A percentile compares a stretch with the other conserved stretches of the same genome.
Evolutionary conservation across 1,140 invertebrate genomes (phyloP).

Genomic region (Calephelis virginiensis): DNA sequence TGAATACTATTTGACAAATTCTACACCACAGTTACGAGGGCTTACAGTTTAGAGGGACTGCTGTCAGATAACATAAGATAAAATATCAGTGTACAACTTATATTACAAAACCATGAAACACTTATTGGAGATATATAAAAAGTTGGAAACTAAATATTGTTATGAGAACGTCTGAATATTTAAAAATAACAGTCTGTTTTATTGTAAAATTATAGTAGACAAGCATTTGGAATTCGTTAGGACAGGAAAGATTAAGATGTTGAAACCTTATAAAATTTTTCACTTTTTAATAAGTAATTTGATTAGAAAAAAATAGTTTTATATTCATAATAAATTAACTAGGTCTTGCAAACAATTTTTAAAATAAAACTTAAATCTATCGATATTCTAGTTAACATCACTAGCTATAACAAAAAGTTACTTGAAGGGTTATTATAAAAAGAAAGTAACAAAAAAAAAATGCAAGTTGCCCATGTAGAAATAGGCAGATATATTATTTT

Average conservation of each 20-base stretch:
- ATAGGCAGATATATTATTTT: background rate
- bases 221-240: background rate
- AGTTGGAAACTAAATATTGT: constrained; percentile 30
- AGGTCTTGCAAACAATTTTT: too few species aligned
- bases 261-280: too few species aligned
- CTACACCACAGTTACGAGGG: constrained; percentile 41
- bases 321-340: too few species aligned
- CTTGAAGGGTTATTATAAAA: too few species aligned
- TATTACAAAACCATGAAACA: constrained; percentile 20
- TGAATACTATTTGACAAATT: constrained; percentile 73
- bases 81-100: constrained; percentile 7
- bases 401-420: too few species aligned
- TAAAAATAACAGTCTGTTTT: constrained; percentile 16
- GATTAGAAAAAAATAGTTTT: too few species aligned
- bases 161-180: constrained; percentile 27
- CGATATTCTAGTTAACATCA: too few species aligned
- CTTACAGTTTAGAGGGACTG: constrained; percentile 20
- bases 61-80: background rate
- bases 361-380: too few species aligned
- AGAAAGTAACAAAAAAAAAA: too few species aligned
- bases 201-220: constrained; percentile 3
- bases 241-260: background rate
- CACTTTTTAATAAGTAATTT: too few species aligned
- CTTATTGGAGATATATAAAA: constrained; percentile 28
- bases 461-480: too few species aligned